These are phyloP conservation scores for Phoebastria nigripes DNA, from an alignment of 2,797 vertebrate species.

Conservation along the genomic window DNA sequence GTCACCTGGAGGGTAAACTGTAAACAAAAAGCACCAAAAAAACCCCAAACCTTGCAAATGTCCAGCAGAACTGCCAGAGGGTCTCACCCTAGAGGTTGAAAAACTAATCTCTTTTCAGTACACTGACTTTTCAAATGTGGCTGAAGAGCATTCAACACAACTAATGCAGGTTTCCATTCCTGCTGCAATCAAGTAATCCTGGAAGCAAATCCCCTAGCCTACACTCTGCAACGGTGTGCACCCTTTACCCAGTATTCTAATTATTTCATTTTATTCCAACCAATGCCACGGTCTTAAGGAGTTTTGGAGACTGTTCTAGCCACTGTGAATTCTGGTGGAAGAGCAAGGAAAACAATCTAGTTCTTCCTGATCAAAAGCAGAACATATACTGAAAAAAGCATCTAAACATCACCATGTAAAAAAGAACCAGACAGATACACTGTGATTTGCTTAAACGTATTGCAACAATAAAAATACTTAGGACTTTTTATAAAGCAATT, in stretches of 20 bases:
- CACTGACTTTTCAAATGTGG: background rate
- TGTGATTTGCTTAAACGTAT: background rate
- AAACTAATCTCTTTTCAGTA: background rate
- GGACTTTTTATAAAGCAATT: background rate
- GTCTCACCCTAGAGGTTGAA: background rate
- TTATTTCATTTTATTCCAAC: background rate
- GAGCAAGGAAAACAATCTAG: background rate
- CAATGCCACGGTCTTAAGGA: background rate
- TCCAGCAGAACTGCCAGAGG: background rate
- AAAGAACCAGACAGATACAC: background rate
- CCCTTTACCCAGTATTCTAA: background rate
- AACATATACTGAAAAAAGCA: background rate
- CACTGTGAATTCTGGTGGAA: background rate
- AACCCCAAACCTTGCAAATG: background rate
- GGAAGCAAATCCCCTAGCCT: background rate
- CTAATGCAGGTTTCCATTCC: background rate
- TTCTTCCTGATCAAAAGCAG: background rate
- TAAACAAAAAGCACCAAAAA: background rate
- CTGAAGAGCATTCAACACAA: background rate
- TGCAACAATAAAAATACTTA: background rate
- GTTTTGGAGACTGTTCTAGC: background rate
- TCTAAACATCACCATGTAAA: background rate
- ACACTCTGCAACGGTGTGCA: background rate
- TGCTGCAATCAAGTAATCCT: background rate
- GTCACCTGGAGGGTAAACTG: background rate